phyloP scores from a whole-genome alignment of 2,797 vertebrate genomes.

The Prunella strophiata region DNA sequence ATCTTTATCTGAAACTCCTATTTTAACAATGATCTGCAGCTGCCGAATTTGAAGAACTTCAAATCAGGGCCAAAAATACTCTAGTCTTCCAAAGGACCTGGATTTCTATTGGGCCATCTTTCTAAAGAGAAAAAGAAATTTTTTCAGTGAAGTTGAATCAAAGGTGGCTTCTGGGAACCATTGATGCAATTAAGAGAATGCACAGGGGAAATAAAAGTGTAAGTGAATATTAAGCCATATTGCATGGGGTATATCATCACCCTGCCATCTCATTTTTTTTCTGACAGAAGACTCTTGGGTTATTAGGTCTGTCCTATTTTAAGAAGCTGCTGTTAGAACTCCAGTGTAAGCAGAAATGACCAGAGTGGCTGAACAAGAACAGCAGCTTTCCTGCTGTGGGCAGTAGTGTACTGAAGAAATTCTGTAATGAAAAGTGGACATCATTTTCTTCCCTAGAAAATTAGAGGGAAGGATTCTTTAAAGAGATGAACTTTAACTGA shows the following conservation, averaged over 20 bases:
- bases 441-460: background rate
- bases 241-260: background rate
- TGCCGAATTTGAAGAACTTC: background rate
- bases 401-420: background rate
- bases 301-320: background rate
- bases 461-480: background rate
- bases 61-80: background rate
- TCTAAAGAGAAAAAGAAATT: background rate
- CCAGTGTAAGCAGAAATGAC: background rate
- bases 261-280: background rate
- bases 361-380: background rate
- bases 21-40: background rate
- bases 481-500: background rate
- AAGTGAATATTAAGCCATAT: constrained; percentile 2
- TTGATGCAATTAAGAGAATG: background rate
- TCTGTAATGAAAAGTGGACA: background rate
- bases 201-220: constrained; percentile 2
- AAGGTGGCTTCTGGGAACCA: background rate
- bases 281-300: background rate
- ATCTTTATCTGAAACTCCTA: background rate
- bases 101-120: background rate
- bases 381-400: background rate
- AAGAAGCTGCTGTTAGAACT: background rate
- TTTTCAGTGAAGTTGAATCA: background rate
- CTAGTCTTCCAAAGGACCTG: background rate